A percentile compares a stretch with the other conserved stretches of the same genome.
Conservation (phyloP, 2,113 vertebrate species). For the Alosa alosa region DNA sequence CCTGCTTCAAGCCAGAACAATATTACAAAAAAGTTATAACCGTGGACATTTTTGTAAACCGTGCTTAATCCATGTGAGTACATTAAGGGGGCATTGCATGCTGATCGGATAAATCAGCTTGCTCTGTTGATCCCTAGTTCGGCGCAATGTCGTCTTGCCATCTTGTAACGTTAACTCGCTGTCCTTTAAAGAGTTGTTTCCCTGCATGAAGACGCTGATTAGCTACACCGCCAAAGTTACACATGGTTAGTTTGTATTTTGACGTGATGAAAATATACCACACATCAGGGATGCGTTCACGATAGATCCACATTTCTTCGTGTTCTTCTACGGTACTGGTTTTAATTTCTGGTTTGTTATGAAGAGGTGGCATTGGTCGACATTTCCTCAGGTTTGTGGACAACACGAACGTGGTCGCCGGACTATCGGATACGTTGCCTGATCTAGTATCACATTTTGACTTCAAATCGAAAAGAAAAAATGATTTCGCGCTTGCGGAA, state of each 20-base stretch:
- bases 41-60: neutral
- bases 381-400: neutral
- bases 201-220: neutral
- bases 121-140: neutral
- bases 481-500: neutral
- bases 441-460: neutral
- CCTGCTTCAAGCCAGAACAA: neutral
- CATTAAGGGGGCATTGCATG: neutral
- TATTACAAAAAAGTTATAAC: neutral
- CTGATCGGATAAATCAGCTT: constrained; percentile 7
- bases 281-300: neutral
- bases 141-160: constrained; percentile 17
- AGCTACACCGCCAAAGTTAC: neutral
- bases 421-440: neutral
- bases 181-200: neutral
- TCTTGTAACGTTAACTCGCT: constrained; percentile 9
- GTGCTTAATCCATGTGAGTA: neutral
- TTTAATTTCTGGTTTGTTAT: neutral
- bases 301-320: neutral
- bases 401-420: neutral
- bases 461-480: neutral
- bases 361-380: neutral
- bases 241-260: constrained; percentile 7
- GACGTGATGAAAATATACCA: neutral
- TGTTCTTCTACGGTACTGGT: neutral